Conservation (phyloP, 1,140 invertebrate genomes). For the Orchestia grillus region DNA sequence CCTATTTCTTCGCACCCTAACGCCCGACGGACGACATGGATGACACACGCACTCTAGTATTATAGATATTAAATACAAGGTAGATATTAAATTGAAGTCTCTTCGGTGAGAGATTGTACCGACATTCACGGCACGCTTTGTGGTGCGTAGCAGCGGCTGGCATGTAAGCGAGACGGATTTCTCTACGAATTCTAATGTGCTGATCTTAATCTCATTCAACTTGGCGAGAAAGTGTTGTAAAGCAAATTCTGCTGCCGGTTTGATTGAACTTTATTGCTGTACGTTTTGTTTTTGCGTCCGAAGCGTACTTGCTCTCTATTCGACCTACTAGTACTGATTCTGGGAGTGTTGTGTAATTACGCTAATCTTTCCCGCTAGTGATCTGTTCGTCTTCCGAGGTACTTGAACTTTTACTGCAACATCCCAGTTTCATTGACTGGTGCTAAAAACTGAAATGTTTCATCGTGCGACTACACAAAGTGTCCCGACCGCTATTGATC, state of each 20-base stretch:
- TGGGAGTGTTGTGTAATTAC: background rate
- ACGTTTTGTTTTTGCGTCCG: background rate
- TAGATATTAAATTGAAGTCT: too few relatives aligned
- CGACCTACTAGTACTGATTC: background rate
- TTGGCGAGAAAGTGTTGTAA: background rate
- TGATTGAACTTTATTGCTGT: background rate
- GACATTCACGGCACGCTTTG: background rate
- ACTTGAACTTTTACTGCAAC: background rate
- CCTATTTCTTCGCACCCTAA: too few relatives aligned
- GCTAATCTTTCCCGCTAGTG: background rate
- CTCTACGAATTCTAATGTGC: background rate
- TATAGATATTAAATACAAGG: too few relatives aligned
- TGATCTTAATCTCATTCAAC: background rate
- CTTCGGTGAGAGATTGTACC: background rate
- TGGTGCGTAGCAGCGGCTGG: background rate
- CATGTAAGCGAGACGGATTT: background rate
- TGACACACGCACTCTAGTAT: too few relatives aligned
- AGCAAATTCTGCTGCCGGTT: background rate
- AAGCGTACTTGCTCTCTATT: background rate
- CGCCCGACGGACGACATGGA: too few relatives aligned
- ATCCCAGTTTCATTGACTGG: background rate
- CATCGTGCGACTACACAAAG: background rate
- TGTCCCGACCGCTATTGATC: background rate
- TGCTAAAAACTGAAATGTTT: background rate
- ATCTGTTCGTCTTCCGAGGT: background rate